A percentile compares a stretch with the other conserved stretches of the same genome.
These are phyloP conservation scores for Plemyria rubiginata DNA, from an alignment of 2,888 invertebrate species.

Conservation along the genomic window DNA sequence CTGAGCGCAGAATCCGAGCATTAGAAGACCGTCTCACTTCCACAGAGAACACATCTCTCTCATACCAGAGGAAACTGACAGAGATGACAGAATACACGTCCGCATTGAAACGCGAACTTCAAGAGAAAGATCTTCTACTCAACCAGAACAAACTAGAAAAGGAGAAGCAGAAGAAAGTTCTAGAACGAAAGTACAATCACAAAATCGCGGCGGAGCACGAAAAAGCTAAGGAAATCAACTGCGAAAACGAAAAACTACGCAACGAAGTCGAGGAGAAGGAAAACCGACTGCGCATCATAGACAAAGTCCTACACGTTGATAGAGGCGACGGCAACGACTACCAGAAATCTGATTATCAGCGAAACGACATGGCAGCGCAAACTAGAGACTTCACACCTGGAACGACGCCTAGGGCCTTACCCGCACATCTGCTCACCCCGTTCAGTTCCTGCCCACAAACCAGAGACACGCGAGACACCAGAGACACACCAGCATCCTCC, in stretches of 20 bases:
- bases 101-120: constrained; percentile 85
- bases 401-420: constrained; percentile 75
- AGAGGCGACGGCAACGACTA: constrained; percentile 58
- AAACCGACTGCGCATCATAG: constrained; percentile 74
- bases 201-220: constrained; percentile 90
- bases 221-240: constrained; percentile 87
- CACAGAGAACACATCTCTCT: constrained; percentile 86
- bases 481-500: constrained; percentile 67
- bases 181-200: constrained; percentile 85
- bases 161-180: constrained; percentile 85
- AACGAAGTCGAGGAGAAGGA: constrained; percentile 76
- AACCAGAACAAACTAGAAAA: constrained; percentile 87
- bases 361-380: constrained; percentile 69
- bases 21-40: constrained; percentile 88
- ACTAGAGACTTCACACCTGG: constrained; percentile 76
- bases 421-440: constrained; percentile 74
- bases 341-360: constrained; percentile 56
- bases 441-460: constrained; percentile 66
- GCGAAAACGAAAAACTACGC: constrained; percentile 66
- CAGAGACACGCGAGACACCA: constrained; percentile 51
- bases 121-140: constrained; percentile 87
- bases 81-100: constrained; percentile 87
- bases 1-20: constrained; percentile 87
- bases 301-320: constrained; percentile 63
- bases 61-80: constrained; percentile 86